Evolutionary conservation across 2,888 invertebrate species (phyloP).

Genomic region (Drosophila fungiperda): DNA sequence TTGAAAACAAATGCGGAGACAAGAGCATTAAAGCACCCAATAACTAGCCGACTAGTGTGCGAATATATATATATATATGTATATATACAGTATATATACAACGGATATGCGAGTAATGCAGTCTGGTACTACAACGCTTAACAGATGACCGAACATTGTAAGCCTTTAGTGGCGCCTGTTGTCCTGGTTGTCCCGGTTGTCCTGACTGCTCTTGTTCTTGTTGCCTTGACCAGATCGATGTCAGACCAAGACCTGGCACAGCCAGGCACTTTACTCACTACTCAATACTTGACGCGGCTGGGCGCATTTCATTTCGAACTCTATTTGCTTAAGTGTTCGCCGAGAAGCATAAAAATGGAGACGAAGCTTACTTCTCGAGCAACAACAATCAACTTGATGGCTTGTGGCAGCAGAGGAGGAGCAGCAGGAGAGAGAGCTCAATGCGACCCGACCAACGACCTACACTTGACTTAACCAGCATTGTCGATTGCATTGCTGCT

Average conservation of each 20-base stretch:
- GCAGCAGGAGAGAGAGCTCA: conserved; percentile 30
- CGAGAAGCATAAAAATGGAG: conserved; percentile 58
- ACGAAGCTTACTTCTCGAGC: conserved; percentile 46
- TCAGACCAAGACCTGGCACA: conserved; percentile 52
- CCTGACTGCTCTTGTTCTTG: background rate
- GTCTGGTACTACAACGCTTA: conserved; percentile 50
- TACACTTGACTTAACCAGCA: conserved; percentile 83
- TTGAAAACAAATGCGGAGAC: conserved; percentile 72
- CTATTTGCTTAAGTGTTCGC: conserved; percentile 78
- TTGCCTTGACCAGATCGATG: conserved; percentile 67
- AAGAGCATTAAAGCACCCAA: conserved; percentile 64
- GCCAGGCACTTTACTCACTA: conserved; percentile 60
- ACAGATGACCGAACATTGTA: conserved; percentile 70
- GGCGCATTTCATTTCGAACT: conserved; percentile 77
- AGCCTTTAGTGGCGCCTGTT: conserved; percentile 49
- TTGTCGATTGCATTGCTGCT: conserved; percentile 74
- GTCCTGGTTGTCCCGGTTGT: background rate
- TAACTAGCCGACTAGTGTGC: conserved; percentile 29
- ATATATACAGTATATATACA: background rate
- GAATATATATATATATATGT: background rate
- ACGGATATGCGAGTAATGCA: conserved; percentile 38
- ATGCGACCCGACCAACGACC: conserved; percentile 78
- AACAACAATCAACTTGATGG: conserved; percentile 66
- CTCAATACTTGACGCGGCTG: conserved; percentile 65
- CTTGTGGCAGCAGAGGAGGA: conserved; percentile 21